Percentiles rank a stretch among this genome's conserved stretches.
These are phyloP conservation scores for Prinia subflava DNA, from an alignment of 2,113 vertebrate genomes.

Conservation along the genomic window DNA sequence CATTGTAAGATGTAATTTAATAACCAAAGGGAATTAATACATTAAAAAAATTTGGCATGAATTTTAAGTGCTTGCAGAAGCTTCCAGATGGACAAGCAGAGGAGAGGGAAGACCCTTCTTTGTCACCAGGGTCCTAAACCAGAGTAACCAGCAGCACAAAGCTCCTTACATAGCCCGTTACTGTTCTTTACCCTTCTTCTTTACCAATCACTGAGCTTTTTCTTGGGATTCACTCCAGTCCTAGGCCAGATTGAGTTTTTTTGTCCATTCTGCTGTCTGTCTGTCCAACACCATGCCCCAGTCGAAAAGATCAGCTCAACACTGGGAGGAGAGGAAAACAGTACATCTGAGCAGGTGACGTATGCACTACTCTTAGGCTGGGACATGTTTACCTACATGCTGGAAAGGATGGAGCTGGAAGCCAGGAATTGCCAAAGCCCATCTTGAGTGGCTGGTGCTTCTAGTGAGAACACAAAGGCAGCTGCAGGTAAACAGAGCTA, in stretches of 20 bases:
- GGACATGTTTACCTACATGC: background rate
- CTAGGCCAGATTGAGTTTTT: background rate
- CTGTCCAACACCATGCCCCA: background rate
- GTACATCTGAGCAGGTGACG: background rate
- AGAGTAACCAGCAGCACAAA: background rate
- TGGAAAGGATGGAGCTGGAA: background rate
- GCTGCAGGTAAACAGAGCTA: background rate
- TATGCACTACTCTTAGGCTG: background rate
- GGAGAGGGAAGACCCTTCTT: background rate
- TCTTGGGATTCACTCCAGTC: background rate
- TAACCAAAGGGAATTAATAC: slow-evolving; percentile 21
- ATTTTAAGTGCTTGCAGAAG: slow-evolving; percentile 16
- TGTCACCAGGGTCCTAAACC: background rate
- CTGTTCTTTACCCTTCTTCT: background rate
- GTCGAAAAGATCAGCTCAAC: background rate
- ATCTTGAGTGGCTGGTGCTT: background rate
- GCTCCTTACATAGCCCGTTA: background rate
- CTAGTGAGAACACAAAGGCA: background rate
- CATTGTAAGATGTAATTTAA: background rate
- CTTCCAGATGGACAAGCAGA: background rate
- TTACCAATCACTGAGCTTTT: background rate
- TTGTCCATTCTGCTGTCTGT: background rate
- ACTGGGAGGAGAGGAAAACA: background rate
- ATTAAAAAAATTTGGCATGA: background rate
- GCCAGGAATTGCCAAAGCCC: background rate